Percentiles rank a stretch among this genome's conserved stretches.
phyloP scores from a whole-genome alignment of 2,888 invertebrate genomes.

The Ypsolopha sequella region DNA sequence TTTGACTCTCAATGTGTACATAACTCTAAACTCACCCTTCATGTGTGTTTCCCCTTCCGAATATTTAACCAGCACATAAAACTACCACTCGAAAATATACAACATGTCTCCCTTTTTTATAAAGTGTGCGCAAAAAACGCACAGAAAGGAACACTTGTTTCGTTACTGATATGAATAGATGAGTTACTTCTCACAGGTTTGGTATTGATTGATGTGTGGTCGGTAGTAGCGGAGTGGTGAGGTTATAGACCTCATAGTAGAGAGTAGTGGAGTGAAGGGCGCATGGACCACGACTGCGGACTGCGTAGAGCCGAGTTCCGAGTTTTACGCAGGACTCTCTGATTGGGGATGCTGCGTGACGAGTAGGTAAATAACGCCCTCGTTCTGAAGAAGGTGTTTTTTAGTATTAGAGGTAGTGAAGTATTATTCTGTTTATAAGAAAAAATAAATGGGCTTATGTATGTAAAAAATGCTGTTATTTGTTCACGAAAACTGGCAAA shows the following conservation, averaged over 20 bases:
- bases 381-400: not conserved
- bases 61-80: slow-evolving; percentile 4
- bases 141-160: not conserved
- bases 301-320: not conserved
- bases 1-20: slow-evolving; percentile 2
- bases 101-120: slow-evolving; percentile 20
- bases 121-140: slow-evolving; percentile 9
- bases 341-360: not conserved
- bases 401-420: too few relatives aligned
- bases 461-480: too few relatives aligned
- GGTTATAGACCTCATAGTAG: not conserved
- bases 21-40: slow-evolving; percentile 48
- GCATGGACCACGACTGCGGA: not conserved
- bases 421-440: too few relatives aligned
- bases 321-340: not conserved
- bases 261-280: not conserved
- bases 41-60: slow-evolving; percentile 23
- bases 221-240: not conserved
- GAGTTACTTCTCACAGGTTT: not conserved
- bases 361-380: not conserved
- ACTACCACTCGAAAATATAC: slow-evolving; percentile 30
- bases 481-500: too few relatives aligned
- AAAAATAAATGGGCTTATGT: too few relatives aligned
- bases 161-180: not conserved
- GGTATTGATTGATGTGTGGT: slow-evolving; percentile 1